Evolutionary conservation across 2,888 invertebrate species (phyloP).

Genomic region (Incurvaria masculella): DNA sequence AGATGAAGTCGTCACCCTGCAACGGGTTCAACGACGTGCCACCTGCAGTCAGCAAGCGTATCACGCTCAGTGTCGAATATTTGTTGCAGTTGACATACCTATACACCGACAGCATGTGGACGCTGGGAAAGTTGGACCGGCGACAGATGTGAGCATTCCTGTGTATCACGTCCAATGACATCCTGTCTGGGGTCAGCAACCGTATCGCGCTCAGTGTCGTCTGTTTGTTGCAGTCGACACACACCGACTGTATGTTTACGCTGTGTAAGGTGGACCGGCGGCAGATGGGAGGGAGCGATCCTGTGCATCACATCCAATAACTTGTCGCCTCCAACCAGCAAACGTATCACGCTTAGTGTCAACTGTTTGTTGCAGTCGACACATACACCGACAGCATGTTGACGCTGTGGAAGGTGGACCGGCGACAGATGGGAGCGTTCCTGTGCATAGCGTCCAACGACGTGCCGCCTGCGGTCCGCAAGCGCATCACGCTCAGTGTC

Average conservation of each 20-base stretch:
- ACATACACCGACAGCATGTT: slow-evolving; percentile 15
- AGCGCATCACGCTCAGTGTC: slow-evolving; percentile 71
- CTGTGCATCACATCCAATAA: slow-evolving; percentile 91
- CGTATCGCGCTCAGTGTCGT: slow-evolving; percentile 84
- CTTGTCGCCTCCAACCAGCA: slow-evolving; percentile 88
- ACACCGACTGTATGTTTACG: no score
- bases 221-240: no score
- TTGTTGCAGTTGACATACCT: slow-evolving; percentile 62
- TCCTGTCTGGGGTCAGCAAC: slow-evolving; percentile 88
- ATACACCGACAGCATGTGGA: slow-evolving; percentile 62
- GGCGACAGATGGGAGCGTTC: slow-evolving; percentile 80
- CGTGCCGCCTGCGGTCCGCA: slow-evolving; percentile 76
- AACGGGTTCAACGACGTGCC: slow-evolving; percentile 81
- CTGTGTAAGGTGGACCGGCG: slow-evolving; percentile 78
- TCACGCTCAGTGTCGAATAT: slow-evolving; percentile 71
- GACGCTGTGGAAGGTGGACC: slow-evolving; percentile 62
- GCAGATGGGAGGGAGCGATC: slow-evolving; percentile 91
- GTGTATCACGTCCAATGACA: slow-evolving; percentile 90
- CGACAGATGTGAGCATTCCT: slow-evolving; percentile 91
- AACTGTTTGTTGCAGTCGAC: slow-evolving; percentile 55
- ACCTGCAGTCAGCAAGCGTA: slow-evolving; percentile 74
- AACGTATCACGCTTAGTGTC: slow-evolving; percentile 81
- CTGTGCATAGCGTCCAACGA: slow-evolving; percentile 80
- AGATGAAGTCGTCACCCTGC: slow-evolving; percentile 81
- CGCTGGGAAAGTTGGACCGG: slow-evolving; percentile 74